These are phyloP conservation scores for Leucophenga montana DNA, from an alignment of 2,888 invertebrate species.

Conservation along the genomic window DNA sequence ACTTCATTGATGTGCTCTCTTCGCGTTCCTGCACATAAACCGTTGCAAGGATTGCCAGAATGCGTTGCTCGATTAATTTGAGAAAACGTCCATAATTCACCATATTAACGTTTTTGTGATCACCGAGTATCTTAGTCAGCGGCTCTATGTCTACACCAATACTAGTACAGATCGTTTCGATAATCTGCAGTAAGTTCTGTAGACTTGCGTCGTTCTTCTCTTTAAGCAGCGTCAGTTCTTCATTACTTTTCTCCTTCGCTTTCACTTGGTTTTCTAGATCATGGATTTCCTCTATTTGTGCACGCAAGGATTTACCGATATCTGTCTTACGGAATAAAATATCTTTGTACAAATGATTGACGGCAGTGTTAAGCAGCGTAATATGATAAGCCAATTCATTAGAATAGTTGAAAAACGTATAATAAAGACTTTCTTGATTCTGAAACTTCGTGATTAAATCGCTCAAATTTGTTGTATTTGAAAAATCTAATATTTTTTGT, in stretches of 20 bases:
- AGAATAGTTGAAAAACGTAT: conserved; percentile 71
- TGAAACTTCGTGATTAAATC: conserved; percentile 69
- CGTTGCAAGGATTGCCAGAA: conserved; percentile 75
- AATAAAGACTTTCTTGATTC: conserved; percentile 71
- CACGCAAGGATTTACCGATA: conserved; percentile 54
- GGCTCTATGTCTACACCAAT: conserved; percentile 75
- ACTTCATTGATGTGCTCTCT: conserved; percentile 44
- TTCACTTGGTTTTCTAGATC: conserved; percentile 53
- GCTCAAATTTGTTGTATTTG: conserved; percentile 57
- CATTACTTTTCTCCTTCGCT: conserved; percentile 54
- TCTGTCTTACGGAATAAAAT: conserved; percentile 44
- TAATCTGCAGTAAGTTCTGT: conserved; percentile 58
- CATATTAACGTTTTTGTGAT: conserved; percentile 76
- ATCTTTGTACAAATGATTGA: conserved; percentile 64
- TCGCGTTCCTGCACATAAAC: conserved; percentile 72
- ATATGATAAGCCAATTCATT: conserved; percentile 71
- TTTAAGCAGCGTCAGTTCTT: conserved; percentile 43
- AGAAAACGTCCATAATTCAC: conserved; percentile 76
- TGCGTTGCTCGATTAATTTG: conserved; percentile 75
- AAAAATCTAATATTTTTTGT: conserved; percentile 64
- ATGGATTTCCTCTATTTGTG: conserved; percentile 58
- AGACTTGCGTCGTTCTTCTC: conserved; percentile 57
- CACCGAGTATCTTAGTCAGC: conserved; percentile 74
- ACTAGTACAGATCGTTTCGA: conserved; percentile 69
- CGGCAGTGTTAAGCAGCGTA: conserved; percentile 64